These are phyloP conservation scores for Graphium colonna DNA, from an alignment of 2,888 invertebrate species.

Conservation along the genomic window DNA sequence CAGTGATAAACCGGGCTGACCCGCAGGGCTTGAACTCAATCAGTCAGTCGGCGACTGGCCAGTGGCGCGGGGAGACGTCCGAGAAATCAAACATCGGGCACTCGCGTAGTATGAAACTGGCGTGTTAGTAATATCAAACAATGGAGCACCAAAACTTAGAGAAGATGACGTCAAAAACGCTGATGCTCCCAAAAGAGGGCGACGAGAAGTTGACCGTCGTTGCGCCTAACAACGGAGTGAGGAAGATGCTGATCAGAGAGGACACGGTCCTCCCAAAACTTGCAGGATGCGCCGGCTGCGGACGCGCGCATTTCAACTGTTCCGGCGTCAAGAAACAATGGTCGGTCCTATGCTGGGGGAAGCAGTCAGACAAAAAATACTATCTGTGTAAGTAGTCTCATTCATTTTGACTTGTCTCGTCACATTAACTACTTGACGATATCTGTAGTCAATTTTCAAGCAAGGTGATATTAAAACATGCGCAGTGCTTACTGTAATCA, in stretches of 20 bases:
- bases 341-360: slow-evolving; percentile 69
- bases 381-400: slow-evolving; percentile 57
- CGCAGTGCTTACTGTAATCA: no score
- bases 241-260: slow-evolving; percentile 59
- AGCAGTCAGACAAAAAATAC: slow-evolving; percentile 59
- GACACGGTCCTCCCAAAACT: slow-evolving; percentile 61
- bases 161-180: slow-evolving; percentile 31
- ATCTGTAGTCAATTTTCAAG: no score
- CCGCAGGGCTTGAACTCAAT: slow-evolving; percentile 1
- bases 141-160: slow-evolving; percentile 34
- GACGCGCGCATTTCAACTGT: slow-evolving; percentile 58
- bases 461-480: no score
- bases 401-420: no score
- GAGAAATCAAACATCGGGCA: not conserved
- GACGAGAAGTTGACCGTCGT: slow-evolving; percentile 47
- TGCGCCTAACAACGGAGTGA: slow-evolving; percentile 40
- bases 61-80: slow-evolving; percentile 9
- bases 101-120: slow-evolving; percentile 4
- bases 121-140: not conserved
- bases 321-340: slow-evolving; percentile 59
- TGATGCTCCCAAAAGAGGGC: slow-evolving; percentile 35
- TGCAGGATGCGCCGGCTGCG: slow-evolving; percentile 62
- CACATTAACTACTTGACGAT: no score
- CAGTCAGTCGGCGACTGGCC: slow-evolving; percentile 16
- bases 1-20: slow-evolving; percentile 21